phyloP scores from a whole-genome alignment of 2,797 vertebrate species.

The Nyctibius grandis region DNA sequence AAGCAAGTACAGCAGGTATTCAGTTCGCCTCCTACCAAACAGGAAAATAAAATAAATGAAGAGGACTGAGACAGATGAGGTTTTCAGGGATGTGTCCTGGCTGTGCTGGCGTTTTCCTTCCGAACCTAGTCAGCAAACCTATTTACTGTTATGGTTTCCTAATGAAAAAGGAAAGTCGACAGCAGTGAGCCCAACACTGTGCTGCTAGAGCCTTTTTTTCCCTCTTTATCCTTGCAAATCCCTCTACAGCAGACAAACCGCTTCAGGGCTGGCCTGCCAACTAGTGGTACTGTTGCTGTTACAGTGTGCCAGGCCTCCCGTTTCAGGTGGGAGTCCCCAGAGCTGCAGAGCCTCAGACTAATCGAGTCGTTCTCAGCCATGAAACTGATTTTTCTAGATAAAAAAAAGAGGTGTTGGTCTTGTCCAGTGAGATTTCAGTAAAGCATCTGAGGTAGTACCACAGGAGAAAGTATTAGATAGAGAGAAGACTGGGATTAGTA shows the following conservation, averaged over 20 bases:
- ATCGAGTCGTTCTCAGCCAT: fast-evolving
- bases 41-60: no score
- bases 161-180: neutral
- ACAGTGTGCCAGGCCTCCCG: neutral
- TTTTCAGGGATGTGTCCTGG: neutral
- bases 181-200: neutral
- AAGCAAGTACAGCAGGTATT: fast-evolving
- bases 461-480: neutral
- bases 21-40: neutral
- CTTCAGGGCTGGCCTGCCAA: neutral
- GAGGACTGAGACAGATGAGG: neutral
- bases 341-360: neutral
- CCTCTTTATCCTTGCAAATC: neutral
- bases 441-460: neutral
- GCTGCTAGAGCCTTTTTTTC: neutral
- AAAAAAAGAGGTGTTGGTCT: fast-evolving
- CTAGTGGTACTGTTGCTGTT: neutral
- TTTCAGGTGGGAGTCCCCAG: neutral
- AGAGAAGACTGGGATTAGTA: neutral
- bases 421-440: neutral
- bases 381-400: neutral
- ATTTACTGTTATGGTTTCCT: neutral
- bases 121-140: neutral
- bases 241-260: neutral
- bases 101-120: neutral